Conservation (phyloP, 2,888 invertebrate genomes). For the Rotaria socialis region DNA sequence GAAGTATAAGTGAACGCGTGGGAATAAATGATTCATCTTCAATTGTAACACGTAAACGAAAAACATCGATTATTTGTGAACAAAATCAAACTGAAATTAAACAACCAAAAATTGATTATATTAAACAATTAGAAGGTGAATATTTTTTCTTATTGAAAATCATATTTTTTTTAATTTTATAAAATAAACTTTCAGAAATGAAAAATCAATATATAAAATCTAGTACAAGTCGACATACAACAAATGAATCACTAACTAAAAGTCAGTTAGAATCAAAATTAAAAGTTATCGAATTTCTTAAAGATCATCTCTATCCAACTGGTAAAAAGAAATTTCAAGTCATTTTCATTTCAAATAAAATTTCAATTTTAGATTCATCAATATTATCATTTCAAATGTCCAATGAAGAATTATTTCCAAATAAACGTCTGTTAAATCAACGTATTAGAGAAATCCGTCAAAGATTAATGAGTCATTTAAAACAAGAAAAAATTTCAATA, state of each 20-base stretch:
- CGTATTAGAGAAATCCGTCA: conserved; percentile 96
- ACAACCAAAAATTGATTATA: neutral
- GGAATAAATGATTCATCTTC: neutral
- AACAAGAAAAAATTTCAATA: neutral
- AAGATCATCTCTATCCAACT: neutral
- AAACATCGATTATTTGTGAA: neutral
- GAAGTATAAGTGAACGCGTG: neutral
- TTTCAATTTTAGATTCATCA: neutral
- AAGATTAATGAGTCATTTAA: conserved; percentile 69
- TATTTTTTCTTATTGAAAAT: neutral
- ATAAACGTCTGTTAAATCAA: conserved; percentile 81
- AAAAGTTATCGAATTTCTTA: conserved; percentile 18
- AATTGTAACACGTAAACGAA: conserved; percentile 23
- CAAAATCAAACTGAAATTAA: neutral
- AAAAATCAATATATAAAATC: conserved; percentile 20
- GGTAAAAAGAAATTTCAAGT: neutral
- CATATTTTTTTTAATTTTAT: neutral
- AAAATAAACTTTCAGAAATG: neutral
- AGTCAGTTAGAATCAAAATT: neutral
- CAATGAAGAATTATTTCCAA: conserved; percentile 86
- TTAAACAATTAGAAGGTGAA: neutral
- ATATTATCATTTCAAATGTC: conserved; percentile 66
- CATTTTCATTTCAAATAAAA: no score
- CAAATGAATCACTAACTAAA: neutral
- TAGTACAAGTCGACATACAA: neutral